These are phyloP conservation scores for Dendrocincla tyrannina DNA, from an alignment of 2,797 vertebrate species.

Conservation along the genomic window DNA sequence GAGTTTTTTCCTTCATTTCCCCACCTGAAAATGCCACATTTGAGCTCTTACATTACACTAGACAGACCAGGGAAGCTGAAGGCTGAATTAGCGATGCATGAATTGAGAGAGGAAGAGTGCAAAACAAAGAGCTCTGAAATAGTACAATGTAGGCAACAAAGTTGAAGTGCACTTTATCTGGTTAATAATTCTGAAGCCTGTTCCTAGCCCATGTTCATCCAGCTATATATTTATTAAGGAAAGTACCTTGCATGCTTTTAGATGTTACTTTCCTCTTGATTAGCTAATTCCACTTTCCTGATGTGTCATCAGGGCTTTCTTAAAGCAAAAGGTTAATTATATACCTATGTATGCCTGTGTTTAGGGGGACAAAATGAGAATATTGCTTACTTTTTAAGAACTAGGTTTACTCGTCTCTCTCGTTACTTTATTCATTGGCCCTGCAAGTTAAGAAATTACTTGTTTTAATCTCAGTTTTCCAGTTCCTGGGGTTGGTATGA, in stretches of 20 bases:
- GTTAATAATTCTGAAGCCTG: neutral
- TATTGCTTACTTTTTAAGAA: neutral
- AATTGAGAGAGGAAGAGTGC: neutral
- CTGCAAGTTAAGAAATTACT: neutral
- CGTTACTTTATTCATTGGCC: neutral
- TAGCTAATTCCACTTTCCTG: neutral
- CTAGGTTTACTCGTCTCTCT: neutral
- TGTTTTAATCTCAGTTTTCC: neutral
- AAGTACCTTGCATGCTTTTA: neutral
- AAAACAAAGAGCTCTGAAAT: neutral
- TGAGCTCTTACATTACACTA: neutral
- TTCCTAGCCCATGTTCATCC: neutral
- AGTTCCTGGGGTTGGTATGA: neutral
- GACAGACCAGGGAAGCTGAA: neutral
- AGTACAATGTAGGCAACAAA: neutral
- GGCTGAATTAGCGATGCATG: neutral
- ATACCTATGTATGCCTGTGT: rapidly evolving
- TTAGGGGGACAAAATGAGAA: neutral
- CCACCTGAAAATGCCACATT: neutral
- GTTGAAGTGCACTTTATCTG: neutral
- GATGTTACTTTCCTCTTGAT: neutral
- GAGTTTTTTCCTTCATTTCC: neutral
- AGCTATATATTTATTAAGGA: too few relatives aligned
- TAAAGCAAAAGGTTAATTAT: neutral
- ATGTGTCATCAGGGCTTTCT: neutral